These are phyloP conservation scores for Thrips palmi DNA, from an alignment of 1,140 invertebrate species.

Conservation along the genomic window DNA sequence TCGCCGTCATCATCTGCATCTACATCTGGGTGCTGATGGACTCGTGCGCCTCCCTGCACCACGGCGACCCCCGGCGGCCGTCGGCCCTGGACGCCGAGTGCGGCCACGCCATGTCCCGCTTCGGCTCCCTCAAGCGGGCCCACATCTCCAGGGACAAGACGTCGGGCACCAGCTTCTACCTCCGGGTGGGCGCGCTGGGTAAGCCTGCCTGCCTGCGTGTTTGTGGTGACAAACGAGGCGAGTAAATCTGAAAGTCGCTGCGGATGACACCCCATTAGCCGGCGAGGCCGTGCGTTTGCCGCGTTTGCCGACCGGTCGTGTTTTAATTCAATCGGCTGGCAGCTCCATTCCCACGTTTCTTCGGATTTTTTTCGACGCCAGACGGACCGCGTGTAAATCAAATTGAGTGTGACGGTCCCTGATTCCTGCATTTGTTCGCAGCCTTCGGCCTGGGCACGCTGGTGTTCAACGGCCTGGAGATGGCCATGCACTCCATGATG, in stretches of 20 bases:
- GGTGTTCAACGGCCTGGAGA: conserved; percentile 43
- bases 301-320: too few species aligned
- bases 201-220: too few species aligned
- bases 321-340: too few species aligned
- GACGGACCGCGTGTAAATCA: too few species aligned
- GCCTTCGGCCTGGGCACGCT: conserved; percentile 46
- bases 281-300: too few species aligned
- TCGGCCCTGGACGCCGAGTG: conserved; percentile 9
- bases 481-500: conserved; percentile 41
- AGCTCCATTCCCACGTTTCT: too few species aligned
- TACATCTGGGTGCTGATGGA: conserved; percentile 41
- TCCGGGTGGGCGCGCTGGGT: conserved; percentile 46
- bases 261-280: too few species aligned
- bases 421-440: conserved; percentile 20
- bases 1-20: conserved; percentile 41
- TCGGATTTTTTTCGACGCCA: too few species aligned
- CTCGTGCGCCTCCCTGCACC: conserved; percentile 27
- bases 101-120: conserved; percentile 19
- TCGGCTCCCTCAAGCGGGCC: conserved; percentile 34
- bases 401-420: too few species aligned
- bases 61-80: conserved; percentile 11
- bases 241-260: too few species aligned
- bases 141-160: conserved; percentile 32
- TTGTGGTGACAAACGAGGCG: too few species aligned
- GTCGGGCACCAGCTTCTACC: conserved; percentile 40